Base-by-base conservation (phyloP, 2,797 vertebrate genomes). In the Galagoides demidoff region DNA sequence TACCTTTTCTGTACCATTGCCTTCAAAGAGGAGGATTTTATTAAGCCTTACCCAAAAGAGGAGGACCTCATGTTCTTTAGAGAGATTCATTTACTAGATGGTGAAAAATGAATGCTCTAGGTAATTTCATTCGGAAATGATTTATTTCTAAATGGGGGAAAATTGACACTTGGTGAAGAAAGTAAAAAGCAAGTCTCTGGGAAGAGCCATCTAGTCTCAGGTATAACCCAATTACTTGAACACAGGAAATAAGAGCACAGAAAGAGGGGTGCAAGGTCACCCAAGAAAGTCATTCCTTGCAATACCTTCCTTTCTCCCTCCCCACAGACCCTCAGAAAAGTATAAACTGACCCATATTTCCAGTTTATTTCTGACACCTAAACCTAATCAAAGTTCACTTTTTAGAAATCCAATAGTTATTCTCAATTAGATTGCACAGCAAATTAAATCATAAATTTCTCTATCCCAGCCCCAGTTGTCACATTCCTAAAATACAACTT, bases 361-460 rank as follows among this genome's bases (percentile, higher is more conserved):
- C 88, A 94, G 97, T 97, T 97, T 97, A 97, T 97, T 98, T 97
- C 96, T 98, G 97, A 98, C 96, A 97, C 93, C 92, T 96, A 97
- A 98, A 98, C 97, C 97, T 98, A 98, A 98, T 98, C 98, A 98
- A 98, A 98, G 95, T 97, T 96, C 89, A 63, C 96, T 97, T 97
- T 97, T 97, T 49, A 97, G 96, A 98, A 98, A 97, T 96, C 95
- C 96, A 98, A 97, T 98, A 98, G 96, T 98, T 98, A 97, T 95
- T 98, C 90, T 96, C 98, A 98, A 98, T 98, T 98, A 98, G 97
- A 98, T 97, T 97, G 98, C 97, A 92, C 1, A 89, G 97, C 91
- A 98, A 98, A 98, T 98, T 98, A 98, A 98, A 98, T 97, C 97
- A 98, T 98, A 98, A 97, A 98, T 98, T 98, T 96, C 84, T 95